These are phyloP conservation scores for Stenurella melanura DNA, from an alignment of 2,888 invertebrate species.

Conservation along the genomic window DNA sequence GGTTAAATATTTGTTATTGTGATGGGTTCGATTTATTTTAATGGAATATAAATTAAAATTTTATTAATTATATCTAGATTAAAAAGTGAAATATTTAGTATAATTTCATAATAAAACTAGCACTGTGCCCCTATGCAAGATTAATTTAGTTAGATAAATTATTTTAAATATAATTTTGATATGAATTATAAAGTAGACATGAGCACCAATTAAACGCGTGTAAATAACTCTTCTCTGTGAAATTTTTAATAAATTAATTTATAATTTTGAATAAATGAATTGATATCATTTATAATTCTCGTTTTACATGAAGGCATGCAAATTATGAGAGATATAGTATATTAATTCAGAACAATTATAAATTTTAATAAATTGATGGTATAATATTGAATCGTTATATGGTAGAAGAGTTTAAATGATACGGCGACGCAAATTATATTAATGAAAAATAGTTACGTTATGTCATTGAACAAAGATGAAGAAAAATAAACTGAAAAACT, in stretches of 20 bases:
- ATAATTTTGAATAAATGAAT: not conserved
- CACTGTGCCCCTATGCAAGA: not conserved
- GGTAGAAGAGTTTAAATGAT: too few species aligned
- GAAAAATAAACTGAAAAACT: too few species aligned
- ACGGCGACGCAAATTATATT: too few species aligned
- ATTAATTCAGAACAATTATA: too few species aligned
- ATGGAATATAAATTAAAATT: slow-evolving; percentile 11
- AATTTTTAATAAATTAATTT: not conserved
- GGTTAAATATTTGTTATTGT: slow-evolving; percentile 28
- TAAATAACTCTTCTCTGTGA: not conserved
- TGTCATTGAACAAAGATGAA: too few species aligned
- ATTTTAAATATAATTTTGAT: not conserved
- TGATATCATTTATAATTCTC: not conserved
- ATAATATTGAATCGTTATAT: too few species aligned
- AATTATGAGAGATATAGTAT: not conserved
- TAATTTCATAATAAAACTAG: not conserved
- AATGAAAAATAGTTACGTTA: too few species aligned
- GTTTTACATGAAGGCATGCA: not conserved
- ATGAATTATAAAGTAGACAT: too few species aligned
- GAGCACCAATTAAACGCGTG: not conserved
- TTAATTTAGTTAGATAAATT: not conserved
- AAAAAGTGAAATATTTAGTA: not conserved
- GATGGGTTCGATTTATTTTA: not conserved
- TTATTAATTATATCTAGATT: slow-evolving; percentile 10
- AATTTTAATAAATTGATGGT: too few species aligned